Conservation (phyloP, 2,113 vertebrate species). For the Lagopus leucura region DNA sequence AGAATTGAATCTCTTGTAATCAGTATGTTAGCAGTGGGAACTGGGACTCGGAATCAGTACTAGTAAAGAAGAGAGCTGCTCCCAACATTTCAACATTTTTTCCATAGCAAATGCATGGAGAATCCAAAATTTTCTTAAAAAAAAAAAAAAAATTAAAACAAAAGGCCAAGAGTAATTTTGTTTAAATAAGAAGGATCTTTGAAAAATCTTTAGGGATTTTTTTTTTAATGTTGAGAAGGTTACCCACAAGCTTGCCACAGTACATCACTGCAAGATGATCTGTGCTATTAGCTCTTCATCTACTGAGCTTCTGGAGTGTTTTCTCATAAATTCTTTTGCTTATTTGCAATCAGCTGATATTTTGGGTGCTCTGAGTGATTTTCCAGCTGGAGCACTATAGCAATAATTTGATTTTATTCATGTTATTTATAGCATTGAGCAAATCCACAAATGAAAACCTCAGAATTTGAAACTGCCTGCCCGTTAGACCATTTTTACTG, state of each 20-base stretch:
- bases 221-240: not conserved
- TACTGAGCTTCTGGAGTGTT: slow-evolving; percentile 1
- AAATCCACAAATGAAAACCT: slow-evolving; percentile 5
- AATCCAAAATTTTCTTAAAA: not conserved
- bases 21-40: not conserved
- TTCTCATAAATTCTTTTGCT: not conserved
- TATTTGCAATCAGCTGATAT: slow-evolving; percentile 23
- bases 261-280: not conserved
- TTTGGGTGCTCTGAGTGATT: slow-evolving; percentile 20
- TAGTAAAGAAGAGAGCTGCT: not conserved
- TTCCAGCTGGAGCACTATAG: not conserved
- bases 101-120: not conserved
- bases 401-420: not conserved
- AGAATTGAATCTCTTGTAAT: not conserved
- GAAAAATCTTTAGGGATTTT: not conserved
- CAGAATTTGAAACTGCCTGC: not conserved
- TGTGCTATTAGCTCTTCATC: slow-evolving; percentile 25
- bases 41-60: not conserved
- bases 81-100: not conserved
- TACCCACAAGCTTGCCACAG: not conserved
- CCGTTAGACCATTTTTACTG: not conserved
- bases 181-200: not conserved
- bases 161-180: not conserved
- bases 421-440: slow-evolving; percentile 7
- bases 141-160: not conserved